Conservation (phyloP, 2,113 vertebrate genomes). For the Grallaria varia region DNA sequence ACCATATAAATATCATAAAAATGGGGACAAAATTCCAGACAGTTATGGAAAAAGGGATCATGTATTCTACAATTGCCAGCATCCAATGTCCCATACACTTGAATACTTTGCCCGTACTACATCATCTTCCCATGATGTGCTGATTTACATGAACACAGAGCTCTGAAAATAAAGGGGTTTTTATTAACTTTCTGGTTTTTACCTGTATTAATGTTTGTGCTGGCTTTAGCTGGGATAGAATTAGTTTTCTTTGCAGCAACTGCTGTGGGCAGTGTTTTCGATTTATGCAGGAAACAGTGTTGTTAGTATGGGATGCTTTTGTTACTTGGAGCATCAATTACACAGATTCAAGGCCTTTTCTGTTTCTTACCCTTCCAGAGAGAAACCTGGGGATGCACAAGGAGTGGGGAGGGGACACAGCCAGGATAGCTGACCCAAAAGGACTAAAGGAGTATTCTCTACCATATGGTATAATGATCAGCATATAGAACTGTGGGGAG, state of each 20-base stretch:
- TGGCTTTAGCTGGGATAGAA: not conserved
- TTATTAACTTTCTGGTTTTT: not conserved
- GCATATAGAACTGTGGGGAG: not conserved
- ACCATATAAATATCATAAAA: not conserved
- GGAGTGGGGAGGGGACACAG: not conserved
- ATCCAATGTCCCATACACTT: not conserved
- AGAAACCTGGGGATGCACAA: not conserved
- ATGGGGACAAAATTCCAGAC: not conserved
- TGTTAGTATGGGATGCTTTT: not conserved
- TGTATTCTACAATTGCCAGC: not conserved
- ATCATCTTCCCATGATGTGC: not conserved
- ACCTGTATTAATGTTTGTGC: not conserved
- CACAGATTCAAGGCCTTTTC: not conserved
- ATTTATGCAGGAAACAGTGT: not conserved
- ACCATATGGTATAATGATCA: fast-evolving
- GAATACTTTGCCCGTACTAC: not conserved
- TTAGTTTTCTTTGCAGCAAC: not conserved
- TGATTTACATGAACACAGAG: not conserved
- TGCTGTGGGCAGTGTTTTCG: not conserved
- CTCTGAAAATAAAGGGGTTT: not conserved
- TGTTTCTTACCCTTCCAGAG: not conserved
- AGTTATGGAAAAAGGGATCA: fast-evolving
- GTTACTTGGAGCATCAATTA: not conserved
- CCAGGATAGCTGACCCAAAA: not conserved
- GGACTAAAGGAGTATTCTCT: not conserved